Evolutionary conservation across 1,140 invertebrate species (phyloP).

Genomic region (Achatina immaculata): DNA sequence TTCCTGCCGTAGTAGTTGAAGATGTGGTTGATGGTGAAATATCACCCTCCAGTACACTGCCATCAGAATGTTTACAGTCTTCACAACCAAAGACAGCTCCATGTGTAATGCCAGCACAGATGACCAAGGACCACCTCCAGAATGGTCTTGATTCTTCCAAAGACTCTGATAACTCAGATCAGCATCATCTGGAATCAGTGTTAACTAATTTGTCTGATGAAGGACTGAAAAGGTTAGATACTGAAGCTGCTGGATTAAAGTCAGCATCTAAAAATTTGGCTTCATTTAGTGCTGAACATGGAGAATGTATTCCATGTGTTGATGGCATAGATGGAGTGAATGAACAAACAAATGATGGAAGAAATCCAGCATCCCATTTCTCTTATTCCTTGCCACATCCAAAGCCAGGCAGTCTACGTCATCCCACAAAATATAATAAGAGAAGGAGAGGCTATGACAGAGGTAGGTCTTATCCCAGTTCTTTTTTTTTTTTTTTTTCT

Average conservation of each 20-base stretch:
- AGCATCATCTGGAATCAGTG: too few relatives aligned
- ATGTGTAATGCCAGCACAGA: neutral
- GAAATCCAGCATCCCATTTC: neutral
- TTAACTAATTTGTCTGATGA: neutral
- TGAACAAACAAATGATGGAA: neutral
- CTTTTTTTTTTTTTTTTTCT: too few relatives aligned
- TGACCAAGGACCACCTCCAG: neutral
- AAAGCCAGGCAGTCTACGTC: too few relatives aligned
- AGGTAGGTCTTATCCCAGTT: too few relatives aligned
- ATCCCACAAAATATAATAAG: neutral
- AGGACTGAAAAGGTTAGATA: neutral
- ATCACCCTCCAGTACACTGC: too few relatives aligned
- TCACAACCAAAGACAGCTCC: neutral
- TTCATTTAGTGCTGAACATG: neutral
- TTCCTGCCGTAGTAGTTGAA: too few relatives aligned
- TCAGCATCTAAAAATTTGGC: neutral
- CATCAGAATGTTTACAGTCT: neutral
- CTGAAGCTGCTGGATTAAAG: neutral
- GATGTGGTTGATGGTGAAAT: too few relatives aligned
- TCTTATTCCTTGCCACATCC: neutral
- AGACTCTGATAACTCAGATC: neutral
- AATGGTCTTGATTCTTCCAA: neutral
- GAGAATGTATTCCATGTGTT: neutral
- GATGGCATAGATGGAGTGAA: neutral
- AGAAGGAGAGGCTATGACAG: too few relatives aligned